Evolutionary conservation across 2,797 vertebrate genomes (phyloP).

Genomic region (Typhlichthys eigenmanni): DNA sequence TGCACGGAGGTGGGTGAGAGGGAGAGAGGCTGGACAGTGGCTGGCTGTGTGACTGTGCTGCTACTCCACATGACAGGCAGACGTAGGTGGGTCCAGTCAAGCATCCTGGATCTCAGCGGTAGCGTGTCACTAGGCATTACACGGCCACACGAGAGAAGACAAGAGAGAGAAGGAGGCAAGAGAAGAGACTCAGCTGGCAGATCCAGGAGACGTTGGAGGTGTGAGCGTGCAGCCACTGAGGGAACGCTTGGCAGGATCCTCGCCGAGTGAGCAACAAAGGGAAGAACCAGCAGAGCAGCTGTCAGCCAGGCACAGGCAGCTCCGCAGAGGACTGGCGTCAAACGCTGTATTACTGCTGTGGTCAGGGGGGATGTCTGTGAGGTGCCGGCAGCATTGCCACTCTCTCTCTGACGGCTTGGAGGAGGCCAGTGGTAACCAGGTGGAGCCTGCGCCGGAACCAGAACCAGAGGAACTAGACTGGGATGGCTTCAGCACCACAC

Average conservation of each 20-base stretch:
- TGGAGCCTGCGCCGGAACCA: conserved; percentile 64
- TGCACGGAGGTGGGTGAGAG: not conserved
- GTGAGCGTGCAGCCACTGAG: conserved; percentile 10
- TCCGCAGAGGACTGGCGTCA: not conserved
- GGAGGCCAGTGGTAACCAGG: conserved; percentile 54
- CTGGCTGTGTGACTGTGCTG: conserved; percentile 12
- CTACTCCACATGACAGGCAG: not conserved
- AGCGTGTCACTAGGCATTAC: conserved; percentile 16
- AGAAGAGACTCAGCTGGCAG: conserved; percentile 4
- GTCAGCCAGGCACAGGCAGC: conserved; percentile 13
- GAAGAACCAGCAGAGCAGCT: conserved; percentile 42
- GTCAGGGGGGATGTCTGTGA: conserved; percentile 46
- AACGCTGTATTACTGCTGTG: not conserved
- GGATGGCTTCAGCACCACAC: conserved; percentile 75
- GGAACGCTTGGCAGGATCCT: conserved; percentile 12
- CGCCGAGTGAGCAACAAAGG: not conserved
- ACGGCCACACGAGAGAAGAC: conserved; percentile 19
- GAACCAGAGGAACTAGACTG: conserved; percentile 80
- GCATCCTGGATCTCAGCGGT: conserved; percentile 42
- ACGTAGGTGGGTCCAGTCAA: conserved; percentile 4
- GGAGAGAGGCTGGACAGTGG: conserved; percentile 19
- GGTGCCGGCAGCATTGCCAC: conserved; percentile 23
- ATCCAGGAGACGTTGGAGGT: conserved; percentile 19
- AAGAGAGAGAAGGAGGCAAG: conserved; percentile 6
- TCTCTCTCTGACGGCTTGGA: conserved; percentile 59